Percentiles rank a stretch among this genome's conserved stretches.
These are phyloP conservation scores for Parauchenoglanis ngamensis DNA, from an alignment of 2,797 vertebrate genomes.

Conservation along the genomic window DNA sequence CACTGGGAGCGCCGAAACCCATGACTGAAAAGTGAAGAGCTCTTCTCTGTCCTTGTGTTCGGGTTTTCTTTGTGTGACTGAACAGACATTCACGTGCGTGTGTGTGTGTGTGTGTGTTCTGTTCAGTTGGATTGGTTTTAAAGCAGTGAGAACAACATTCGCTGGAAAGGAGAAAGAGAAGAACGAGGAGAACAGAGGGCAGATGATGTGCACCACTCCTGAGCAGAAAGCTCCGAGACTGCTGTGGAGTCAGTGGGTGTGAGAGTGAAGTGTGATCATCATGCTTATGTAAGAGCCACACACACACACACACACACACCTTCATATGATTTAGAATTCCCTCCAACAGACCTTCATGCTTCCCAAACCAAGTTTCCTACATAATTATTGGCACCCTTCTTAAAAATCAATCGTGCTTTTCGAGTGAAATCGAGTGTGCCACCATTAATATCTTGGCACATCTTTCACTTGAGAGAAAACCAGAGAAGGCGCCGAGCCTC, in stretches of 20 bases:
- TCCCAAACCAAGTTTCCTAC: not conserved
- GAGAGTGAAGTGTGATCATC: slow-evolving; percentile 1
- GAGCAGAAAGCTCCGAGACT: not conserved
- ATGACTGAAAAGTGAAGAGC: not conserved
- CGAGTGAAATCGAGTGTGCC: not conserved
- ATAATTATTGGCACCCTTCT: not conserved
- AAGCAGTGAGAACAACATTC: not conserved
- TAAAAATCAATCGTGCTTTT: too few species aligned
- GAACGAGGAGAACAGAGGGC: not conserved
- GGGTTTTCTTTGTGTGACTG: not conserved
- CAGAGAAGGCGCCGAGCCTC: not conserved
- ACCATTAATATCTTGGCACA: not conserved
- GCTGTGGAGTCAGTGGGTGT: not conserved
- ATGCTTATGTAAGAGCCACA: not conserved
- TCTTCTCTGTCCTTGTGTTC: too few species aligned
- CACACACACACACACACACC: not conserved
- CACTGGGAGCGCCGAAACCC: not conserved
- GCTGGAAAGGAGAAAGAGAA: not conserved
- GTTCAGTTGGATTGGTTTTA: not conserved
- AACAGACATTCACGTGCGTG: not conserved
- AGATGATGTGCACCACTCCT: not conserved
- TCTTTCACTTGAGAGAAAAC: not conserved
- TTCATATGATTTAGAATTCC: not conserved
- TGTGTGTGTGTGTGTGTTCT: too few species aligned
- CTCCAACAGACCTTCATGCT: not conserved